phyloP scores from a whole-genome alignment of 2,888 invertebrate genomes.

The Orgyia antiqua region DNA sequence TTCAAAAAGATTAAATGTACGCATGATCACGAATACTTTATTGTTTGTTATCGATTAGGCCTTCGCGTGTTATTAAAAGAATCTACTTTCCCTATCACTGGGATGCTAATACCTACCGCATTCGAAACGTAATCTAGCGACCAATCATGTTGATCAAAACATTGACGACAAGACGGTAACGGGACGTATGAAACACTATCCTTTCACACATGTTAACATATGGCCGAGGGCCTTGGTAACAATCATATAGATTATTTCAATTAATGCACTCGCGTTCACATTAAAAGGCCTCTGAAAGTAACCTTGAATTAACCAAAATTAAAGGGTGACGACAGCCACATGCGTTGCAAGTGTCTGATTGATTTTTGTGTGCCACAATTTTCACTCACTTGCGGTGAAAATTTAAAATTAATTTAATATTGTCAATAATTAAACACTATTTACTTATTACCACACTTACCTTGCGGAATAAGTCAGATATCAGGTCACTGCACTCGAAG shows the following conservation, averaged over 20 bases:
- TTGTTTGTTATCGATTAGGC: slow-evolving; percentile 9
- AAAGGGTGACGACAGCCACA: slow-evolving; percentile 50
- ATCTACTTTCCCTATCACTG: slow-evolving; percentile 32
- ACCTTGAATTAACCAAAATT: slow-evolving; percentile 54
- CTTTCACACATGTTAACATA: slow-evolving; percentile 67
- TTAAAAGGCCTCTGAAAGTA: slow-evolving; percentile 39
- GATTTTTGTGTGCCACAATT: slow-evolving; percentile 49
- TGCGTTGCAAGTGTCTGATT: slow-evolving; percentile 46
- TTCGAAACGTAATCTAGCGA: slow-evolving; percentile 21
- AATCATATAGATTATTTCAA: slow-evolving; percentile 49
- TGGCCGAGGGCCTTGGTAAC: slow-evolving; percentile 43
- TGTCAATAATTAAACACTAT: slow-evolving; percentile 7
- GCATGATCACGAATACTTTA: too few species aligned
- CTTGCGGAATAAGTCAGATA: slow-evolving; percentile 50
- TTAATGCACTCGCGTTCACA: slow-evolving; percentile 33
- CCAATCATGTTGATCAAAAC: slow-evolving; percentile 32
- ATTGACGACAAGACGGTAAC: slow-evolving; percentile 43
- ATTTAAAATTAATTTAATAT: slow-evolving; percentile 10
- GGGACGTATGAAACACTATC: slow-evolving; percentile 49
- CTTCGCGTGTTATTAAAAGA: slow-evolving; percentile 10
- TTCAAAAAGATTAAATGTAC: too few species aligned
- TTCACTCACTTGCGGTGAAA: slow-evolving; percentile 23
- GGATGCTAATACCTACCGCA: slow-evolving; percentile 28
- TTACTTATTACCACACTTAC: slow-evolving; percentile 37
- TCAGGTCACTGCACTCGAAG: slow-evolving; percentile 75